Evolutionary conservation across 2,888 invertebrate genomes (phyloP), one percentile per base, ranked within the genome.

Genomic region (Pyrrhia umbra): DNA sequence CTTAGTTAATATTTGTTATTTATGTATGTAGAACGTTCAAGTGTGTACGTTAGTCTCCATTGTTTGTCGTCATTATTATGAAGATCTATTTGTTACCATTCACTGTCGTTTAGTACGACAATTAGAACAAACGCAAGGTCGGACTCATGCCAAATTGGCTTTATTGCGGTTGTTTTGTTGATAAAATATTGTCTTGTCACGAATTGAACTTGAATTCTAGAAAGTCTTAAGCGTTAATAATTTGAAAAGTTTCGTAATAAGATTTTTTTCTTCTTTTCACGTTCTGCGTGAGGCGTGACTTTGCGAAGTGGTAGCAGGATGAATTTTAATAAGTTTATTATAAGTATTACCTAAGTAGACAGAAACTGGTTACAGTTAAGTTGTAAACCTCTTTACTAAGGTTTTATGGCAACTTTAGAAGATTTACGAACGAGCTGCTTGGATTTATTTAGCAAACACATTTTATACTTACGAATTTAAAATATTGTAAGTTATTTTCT

Each of bases 101-200:
- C 88, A 86, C 88, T 83, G 82, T 79, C 83, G 81, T 80, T 81
- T 84, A 77, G 70, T 82, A 77, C 82, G 83, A 86, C 85, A 85
- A 85, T 85, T 85, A 85, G 82, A 85, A 84, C 77, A 80, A 74
- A 75, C 60, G 55, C 90, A 90, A 91, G 91, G 91, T 84, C 86
- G 76, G 60, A 64, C 73, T 81, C 79, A 67, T 72, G 73, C 63
- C 65, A 74, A 79, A 77, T 83, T 77, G 56, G 60, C 75, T 77
- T 62, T 72, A 66, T 69, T 56, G 46, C 8, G 18, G 55, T 34
- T 18, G 59, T 75, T 63, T 69, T 51, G 62, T 68, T 68, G 49
- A 20, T 66, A 64, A 74, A 76, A 65, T 25, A 77, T 49, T 68
- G 47, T 52, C 55, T 65, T 68, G 75, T 71, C 77, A 77, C 77